These are phyloP conservation scores for Phymastichus coffea DNA, from an alignment of 1,140 invertebrate genomes.

Conservation along the genomic window DNA sequence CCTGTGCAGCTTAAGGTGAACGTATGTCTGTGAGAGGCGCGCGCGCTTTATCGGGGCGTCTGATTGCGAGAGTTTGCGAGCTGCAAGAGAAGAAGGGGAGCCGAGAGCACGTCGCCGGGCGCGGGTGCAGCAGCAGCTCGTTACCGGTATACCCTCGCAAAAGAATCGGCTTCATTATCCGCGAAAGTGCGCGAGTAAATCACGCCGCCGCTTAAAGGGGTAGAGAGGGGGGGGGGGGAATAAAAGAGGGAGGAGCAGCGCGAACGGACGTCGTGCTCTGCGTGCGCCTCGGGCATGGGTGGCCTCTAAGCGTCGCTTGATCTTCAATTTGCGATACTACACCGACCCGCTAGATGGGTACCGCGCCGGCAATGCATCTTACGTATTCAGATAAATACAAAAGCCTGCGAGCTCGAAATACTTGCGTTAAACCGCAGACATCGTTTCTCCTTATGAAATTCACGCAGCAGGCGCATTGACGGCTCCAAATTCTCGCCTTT, in stretches of 20 bases:
- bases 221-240: background rate
- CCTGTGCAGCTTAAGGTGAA: no score
- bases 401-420: background rate
- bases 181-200: conserved; percentile 40
- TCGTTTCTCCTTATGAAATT: no score
- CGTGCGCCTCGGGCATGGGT: conserved; percentile 30
- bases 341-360: no score
- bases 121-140: conserved; percentile 28
- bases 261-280: background rate
- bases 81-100: background rate
- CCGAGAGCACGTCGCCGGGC: conserved; percentile 5
- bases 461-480: no score
- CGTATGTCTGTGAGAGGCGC: no score
- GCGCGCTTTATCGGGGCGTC: background rate
- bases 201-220: conserved; percentile 5
- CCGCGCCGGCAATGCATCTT: no score
- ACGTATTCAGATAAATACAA: no score
- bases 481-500: no score
- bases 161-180: conserved; percentile 40
- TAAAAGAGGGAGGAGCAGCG: background rate
- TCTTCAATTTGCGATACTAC: conserved; percentile 30
- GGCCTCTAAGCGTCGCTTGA: conserved; percentile 37
- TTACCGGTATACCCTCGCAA: no score
- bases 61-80: conserved; percentile 1
- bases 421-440: conserved; percentile 7